Conservation (phyloP, 2,888 invertebrate genomes). For the Harpagoxenus sublaevis region DNA sequence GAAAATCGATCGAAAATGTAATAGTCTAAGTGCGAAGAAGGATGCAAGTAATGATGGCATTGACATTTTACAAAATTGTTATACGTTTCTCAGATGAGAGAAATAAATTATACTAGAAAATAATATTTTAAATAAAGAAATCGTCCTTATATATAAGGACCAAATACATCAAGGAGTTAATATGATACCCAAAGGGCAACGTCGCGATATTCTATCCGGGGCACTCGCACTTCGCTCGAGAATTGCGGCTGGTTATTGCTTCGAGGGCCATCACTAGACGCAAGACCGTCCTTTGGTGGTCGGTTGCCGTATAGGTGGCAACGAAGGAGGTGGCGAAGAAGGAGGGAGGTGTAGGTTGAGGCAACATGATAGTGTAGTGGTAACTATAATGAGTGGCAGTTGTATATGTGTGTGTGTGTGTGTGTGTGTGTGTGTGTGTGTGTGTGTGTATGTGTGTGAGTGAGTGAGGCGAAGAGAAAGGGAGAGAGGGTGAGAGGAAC, state of each 20-base stretch:
- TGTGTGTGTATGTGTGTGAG: conserved; percentile 42
- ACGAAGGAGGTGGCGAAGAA: conserved; percentile 64
- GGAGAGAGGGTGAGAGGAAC: conserved; percentile 64
- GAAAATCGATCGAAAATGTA: conserved; percentile 1
- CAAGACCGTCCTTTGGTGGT: conserved; percentile 55
- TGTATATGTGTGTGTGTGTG: conserved; percentile 44
- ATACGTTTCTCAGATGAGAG: background rate
- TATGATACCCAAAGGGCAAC: conserved; percentile 17
- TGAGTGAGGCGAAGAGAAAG: conserved; percentile 45
- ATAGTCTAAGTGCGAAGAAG: background rate
- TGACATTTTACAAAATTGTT: conserved; percentile 1
- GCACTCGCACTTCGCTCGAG: conserved; percentile 21
- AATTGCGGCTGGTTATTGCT: conserved; percentile 43
- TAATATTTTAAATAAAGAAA: background rate
- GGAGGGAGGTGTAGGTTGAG: conserved; percentile 50
- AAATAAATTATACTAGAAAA: background rate
- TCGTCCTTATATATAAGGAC: background rate
- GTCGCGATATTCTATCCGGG: conserved; percentile 20
- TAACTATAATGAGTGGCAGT: conserved; percentile 82
- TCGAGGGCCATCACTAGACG: conserved; percentile 52
- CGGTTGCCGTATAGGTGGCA: conserved; percentile 68
- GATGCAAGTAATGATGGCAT: background rate
- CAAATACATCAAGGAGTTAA: conserved; percentile 20
- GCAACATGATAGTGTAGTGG: conserved; percentile 72
- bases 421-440: conserved; percentile 46